Evolutionary conservation across 2,113 vertebrate species (phyloP), one percentile per base, ranked within the genome.

Genomic region (Machaerirhynchus nigripectus): DNA sequence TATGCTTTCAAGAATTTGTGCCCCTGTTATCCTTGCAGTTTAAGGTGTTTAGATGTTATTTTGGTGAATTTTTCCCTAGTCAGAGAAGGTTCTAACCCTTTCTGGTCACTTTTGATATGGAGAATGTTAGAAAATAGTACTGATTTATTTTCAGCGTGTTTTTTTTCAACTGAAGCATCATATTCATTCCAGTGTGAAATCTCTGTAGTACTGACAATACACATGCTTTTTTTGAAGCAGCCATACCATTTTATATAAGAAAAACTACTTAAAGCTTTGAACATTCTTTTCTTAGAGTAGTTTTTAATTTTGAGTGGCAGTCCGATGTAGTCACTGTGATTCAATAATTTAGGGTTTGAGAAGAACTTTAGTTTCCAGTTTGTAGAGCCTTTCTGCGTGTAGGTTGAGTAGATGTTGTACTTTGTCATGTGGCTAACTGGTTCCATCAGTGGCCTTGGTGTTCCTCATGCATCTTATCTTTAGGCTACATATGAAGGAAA

Each of bases 361-460:
- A 56, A 35, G 4, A 64, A 8, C 15, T 65, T 61, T 57, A 30
- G 74, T 81, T 6, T 55, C 16, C 4, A 37, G 13, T 59, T 44
- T 19, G 7, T 67, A 63, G 60, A 37, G 68, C 5, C 1, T 82
- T 61, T 42, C 27, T 42, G 6, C 1, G 0, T 61, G 2, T 37
- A 55, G 20, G 10, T 37, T 78, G 55, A 63, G 20, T 31, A 46
- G 14, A 7, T 83, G 7, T 55, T 37, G 4, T 11, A 4, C 30
- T 39, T 53, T 24, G 17, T 47, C 26, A 4, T 18, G 15, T 75
- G 26, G 6, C 37, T 64, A 23, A 26, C 33, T 35, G 35, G 10
- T 55, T 9, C 55, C 26, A 13, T 74, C 50, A 49, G 28, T 55
- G 37, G 23, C 24, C 28, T 74, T 30, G 15, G 26, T 88, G 20